Evolutionary conservation across 2,888 invertebrate genomes (phyloP), one percentile per base, ranked within the genome.

Genomic region (Trachelus iudaicus): DNA sequence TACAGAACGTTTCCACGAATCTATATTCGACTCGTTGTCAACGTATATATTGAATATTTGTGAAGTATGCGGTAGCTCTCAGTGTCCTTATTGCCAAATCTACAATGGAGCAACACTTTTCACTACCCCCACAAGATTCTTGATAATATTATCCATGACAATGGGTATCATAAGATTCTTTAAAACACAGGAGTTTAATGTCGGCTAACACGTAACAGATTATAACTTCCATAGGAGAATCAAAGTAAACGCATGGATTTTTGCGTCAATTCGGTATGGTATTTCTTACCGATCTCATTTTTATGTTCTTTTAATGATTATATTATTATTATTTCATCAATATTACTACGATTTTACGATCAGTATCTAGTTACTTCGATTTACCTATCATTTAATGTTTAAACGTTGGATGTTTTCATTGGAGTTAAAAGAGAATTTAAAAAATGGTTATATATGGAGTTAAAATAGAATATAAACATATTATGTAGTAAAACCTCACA

Each of bases 51-150:
- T 98, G 80, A 97, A 97, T 91, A 97, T 98, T 84, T 98, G 98
- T 91, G 97, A 98, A 90, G 98, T 98, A 11, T 98, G 98, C 90
- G 98, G 98, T 79, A 98, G 97, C 76, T 98, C 97, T 73, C 98
- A 98, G 91, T 98, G 98, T 90, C 97, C 98, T 0, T 98, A 98
- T 92, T 98, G 98, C 92, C 95, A 96, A 76, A 96, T 97, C 84
- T 97, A 97, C 92, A 97, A 97, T 91, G 92, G 93, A 4, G 95
- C 94, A 6, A 81, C 92, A 1, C 88, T 91, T 1, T 85, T 88
- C 69, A 89, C 83, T 6, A 84, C 87, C 6, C 87, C 91, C 6
- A 83, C 86, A 35, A 83, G 86, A 78, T 83, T 90, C 73, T 74
- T 89, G 56, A 73, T 89, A 4, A 79, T 84, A 3, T 34, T 85